phyloP scores from a whole-genome alignment of 2,113 vertebrate genomes.

The Pelecanoides urinatrix region DNA sequence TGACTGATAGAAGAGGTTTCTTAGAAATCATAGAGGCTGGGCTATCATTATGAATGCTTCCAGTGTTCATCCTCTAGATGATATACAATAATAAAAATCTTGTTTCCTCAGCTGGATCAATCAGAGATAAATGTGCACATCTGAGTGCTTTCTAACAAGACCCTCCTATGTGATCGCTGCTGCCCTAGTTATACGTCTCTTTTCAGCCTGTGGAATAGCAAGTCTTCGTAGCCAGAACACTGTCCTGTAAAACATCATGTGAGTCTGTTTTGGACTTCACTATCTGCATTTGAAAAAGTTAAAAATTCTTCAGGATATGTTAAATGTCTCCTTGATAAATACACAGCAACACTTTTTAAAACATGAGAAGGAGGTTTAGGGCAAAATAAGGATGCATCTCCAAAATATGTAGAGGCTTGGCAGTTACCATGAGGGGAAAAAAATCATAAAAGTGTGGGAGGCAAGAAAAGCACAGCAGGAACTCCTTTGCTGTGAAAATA shows the following conservation, averaged over 20 bases:
- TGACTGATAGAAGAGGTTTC: neutral
- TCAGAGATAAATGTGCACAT: neutral
- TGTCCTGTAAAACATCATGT: neutral
- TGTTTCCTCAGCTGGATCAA: neutral
- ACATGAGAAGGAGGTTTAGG: neutral
- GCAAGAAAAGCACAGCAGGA: neutral
- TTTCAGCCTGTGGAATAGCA: neutral
- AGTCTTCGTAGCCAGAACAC: neutral
- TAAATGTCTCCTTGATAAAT: neutral
- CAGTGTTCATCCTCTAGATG: neutral
- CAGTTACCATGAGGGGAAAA: neutral
- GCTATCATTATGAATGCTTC: neutral
- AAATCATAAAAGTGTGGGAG: neutral
- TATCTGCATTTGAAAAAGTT: neutral
- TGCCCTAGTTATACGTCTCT: neutral
- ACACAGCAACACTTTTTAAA: neutral
- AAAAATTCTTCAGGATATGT: neutral
- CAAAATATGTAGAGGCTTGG: neutral
- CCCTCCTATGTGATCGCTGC: neutral
- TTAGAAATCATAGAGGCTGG: neutral
- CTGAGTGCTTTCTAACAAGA: neutral
- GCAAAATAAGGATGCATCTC: neutral
- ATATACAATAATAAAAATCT: neutral
- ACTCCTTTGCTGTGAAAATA: slow-evolving; percentile 3
- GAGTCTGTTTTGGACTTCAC: neutral